These are phyloP conservation scores for Caerostris darwini DNA, from an alignment of 1,140 invertebrate species.

Conservation along the genomic window DNA sequence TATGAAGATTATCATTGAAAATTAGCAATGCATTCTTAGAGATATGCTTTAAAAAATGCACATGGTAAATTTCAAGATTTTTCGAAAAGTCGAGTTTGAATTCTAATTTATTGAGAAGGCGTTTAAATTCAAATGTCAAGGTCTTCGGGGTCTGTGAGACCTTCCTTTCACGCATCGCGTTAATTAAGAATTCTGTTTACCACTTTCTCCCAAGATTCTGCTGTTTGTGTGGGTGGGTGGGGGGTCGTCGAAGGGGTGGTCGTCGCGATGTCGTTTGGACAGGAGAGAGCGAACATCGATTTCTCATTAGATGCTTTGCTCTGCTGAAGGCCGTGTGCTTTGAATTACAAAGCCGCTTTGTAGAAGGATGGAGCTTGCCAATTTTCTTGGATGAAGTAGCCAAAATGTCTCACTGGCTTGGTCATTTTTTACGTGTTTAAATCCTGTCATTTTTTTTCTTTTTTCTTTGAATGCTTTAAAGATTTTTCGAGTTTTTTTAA, in stretches of 20 bases:
- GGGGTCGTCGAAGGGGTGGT: background rate
- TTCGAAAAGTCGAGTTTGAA: background rate
- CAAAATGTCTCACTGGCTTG: background rate
- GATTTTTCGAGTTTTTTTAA: background rate
- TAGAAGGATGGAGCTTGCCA: background rate
- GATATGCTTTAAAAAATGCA: too few relatives aligned
- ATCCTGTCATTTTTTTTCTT: background rate
- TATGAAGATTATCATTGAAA: too few relatives aligned
- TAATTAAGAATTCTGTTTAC: slow-evolving; percentile 76
- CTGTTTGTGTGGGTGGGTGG: background rate
- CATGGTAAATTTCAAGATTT: too few relatives aligned
- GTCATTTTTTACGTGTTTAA: background rate
- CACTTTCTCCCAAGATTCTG: slow-evolving; percentile 35
- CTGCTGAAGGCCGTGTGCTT: background rate
- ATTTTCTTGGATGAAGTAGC: slow-evolving; percentile 17
- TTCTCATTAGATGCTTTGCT: slow-evolving; percentile 52
- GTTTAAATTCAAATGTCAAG: background rate
- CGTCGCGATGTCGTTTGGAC: slow-evolving; percentile 29
- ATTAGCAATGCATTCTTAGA: too few relatives aligned
- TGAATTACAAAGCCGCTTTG: slow-evolving; percentile 53
- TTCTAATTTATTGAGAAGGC: background rate
- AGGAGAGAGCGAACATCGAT: slow-evolving; percentile 55
- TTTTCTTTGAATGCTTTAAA: background rate
- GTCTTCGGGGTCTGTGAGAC: background rate
- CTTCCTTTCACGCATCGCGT: background rate